Conservation (phyloP, 2,113 vertebrate genomes). For the Pycnonotus jocosus region DNA sequence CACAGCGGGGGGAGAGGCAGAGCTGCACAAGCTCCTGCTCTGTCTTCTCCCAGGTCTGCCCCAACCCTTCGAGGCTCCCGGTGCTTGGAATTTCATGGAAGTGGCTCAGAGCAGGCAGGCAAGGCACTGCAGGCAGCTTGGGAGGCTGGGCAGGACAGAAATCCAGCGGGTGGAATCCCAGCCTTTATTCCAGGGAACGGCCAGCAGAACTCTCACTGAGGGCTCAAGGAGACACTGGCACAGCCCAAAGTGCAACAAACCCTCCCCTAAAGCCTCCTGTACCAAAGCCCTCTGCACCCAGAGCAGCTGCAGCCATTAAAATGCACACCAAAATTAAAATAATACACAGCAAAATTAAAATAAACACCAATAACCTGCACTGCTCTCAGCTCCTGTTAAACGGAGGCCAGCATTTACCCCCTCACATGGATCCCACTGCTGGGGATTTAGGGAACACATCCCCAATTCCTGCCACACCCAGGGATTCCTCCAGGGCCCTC, state of each 20-base stretch:
- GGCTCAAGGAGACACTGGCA: neutral
- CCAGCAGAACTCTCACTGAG: neutral
- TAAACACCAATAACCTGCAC: accelerated
- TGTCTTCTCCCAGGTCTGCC: neutral
- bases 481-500: neutral
- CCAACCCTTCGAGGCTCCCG: neutral
- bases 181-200: neutral
- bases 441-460: neutral
- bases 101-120: neutral
- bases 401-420: neutral
- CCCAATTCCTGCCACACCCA: neutral
- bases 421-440: neutral
- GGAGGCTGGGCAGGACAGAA: neutral
- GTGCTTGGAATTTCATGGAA: neutral
- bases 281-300: neutral
- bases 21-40: neutral
- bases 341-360: no score
- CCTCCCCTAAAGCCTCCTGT: neutral
- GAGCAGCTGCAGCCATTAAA: neutral
- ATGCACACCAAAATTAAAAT: no score
- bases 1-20: accelerated
- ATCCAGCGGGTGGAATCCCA: neutral
- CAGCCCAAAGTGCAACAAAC: neutral
- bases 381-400: neutral
- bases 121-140: neutral